Percentiles rank a stretch among this genome's conserved stretches.
Conservation (phyloP, 2,888 invertebrate genomes). For the Linyphia triangularis region DNA sequence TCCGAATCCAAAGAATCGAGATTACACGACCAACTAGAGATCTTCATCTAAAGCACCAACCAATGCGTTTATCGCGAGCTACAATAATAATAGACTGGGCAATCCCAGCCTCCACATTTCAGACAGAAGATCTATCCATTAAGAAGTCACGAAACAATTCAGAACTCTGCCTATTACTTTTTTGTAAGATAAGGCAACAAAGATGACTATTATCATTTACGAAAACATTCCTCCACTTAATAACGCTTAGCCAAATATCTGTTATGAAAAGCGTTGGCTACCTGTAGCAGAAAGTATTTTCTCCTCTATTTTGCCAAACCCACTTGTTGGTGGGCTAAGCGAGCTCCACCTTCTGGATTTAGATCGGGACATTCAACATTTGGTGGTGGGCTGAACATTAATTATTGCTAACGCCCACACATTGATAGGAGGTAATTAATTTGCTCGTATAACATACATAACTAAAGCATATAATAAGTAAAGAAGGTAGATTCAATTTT, state of each 20-base stretch:
- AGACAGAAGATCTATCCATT: conserved; percentile 22
- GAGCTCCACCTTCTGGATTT: conserved; percentile 36
- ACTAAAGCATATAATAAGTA: neutral
- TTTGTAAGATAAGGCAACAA: conserved; percentile 45
- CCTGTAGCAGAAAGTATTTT: conserved; percentile 22
- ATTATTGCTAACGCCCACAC: neutral
- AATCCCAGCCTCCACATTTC: conserved; percentile 7
- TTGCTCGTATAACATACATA: too few species aligned
- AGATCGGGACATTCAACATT: conserved; percentile 1
- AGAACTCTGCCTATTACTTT: conserved; percentile 45
- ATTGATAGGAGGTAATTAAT: neutral
- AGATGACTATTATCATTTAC: conserved; percentile 20
- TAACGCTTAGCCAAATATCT: conserved; percentile 51
- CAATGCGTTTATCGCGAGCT: too few species aligned
- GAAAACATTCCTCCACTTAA: conserved; percentile 43
- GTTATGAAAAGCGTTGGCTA: conserved; percentile 25
- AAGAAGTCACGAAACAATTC: conserved; percentile 60
- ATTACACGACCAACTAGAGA: neutral
- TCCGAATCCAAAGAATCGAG: too few species aligned
- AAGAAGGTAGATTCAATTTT: neutral
- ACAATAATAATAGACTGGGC: conserved; percentile 2
- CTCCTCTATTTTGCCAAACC: neutral
- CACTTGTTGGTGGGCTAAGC: neutral
- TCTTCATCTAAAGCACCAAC: neutral
- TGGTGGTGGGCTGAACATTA: conserved; percentile 8